Evolutionary conservation across 2,888 invertebrate genomes (phyloP), one percentile per base, ranked within the genome.

Genomic region (Masnerella sp.): DNA sequence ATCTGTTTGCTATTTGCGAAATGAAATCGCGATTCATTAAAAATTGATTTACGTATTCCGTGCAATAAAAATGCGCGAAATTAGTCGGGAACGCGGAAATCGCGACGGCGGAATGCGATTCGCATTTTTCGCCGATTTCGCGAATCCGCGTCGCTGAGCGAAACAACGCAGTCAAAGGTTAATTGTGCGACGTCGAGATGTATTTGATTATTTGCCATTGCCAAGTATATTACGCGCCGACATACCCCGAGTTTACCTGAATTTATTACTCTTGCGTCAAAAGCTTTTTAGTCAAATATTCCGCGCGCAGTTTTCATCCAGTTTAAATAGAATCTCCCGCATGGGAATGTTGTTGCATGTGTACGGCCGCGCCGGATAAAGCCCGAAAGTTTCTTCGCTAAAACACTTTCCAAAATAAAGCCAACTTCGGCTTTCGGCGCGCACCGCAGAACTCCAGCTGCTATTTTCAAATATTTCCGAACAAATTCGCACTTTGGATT

Each of bases 391-490:
- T 74, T 69, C 62, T 67, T 54, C 61, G 40, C 65, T 47, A 54
- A 74, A 74, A 70, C 70, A 54, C 69, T 70, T 74, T 65, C 36
- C 12, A 62, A 74, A 74, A 74, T 74, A 62, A 67, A 75, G 61
- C 62, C 42, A 71, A 67, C 58, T 71, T 62, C 18, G 28, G 62
- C 49, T 56, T 51, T 52, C 11, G 22, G 54, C 30, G 34, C 22
- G 32, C 28, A 51, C 38, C 12, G 18, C 18, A 17, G 25, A 51
- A 42, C 54, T 65, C 70, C 70, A 51, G 45, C 38, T 59, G 34
- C 40, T 65, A 52, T 71, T 71, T 58, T 52, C 59, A 59, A 71
- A 59, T 42, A 52, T 52, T 59, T 51, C 25, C 47, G 43, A 59
- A 51, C 64, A 64, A 71, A 61, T 52, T 58, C 22, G 38, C 22